A percentile compares a stretch with the other conserved stretches of the same genome.
Conservation (phyloP, 2,888 invertebrate genomes). For the Athalia rosae region DNA sequence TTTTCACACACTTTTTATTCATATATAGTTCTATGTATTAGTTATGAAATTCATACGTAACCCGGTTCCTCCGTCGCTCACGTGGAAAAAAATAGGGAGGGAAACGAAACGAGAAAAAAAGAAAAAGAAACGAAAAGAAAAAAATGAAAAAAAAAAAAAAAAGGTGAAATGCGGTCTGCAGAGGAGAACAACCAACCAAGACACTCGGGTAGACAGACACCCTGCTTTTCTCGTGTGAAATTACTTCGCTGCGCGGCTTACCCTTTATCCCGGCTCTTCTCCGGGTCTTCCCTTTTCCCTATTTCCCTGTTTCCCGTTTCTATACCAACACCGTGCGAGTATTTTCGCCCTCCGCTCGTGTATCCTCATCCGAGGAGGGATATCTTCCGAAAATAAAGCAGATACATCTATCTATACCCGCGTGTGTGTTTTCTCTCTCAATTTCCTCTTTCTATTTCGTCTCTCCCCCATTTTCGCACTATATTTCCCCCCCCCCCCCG, state of each 20-base stretch:
- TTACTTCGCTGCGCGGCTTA: slow-evolving; percentile 73
- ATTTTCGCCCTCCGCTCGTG: slow-evolving; percentile 54
- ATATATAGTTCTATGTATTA: no score
- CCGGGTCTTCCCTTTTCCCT: slow-evolving; percentile 54
- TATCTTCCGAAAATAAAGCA: slow-evolving; percentile 70
- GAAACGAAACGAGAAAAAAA: no score
- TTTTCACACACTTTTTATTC: no score
- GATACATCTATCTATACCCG: slow-evolving; percentile 68
- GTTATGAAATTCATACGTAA: no score
- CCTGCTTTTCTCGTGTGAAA: slow-evolving; percentile 67
- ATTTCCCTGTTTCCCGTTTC: slow-evolving; percentile 53
- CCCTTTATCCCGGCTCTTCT: slow-evolving; percentile 62
- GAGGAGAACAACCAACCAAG: slow-evolving; percentile 27
- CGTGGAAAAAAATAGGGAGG: no score
- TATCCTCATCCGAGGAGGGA: slow-evolving; percentile 70
- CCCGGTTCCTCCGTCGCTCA: no score
- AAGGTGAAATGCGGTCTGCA: slow-evolving; percentile 14
- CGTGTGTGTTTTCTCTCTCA: slow-evolving; percentile 55
- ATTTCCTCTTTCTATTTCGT: slow-evolving; percentile 9
- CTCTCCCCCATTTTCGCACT: neutral
- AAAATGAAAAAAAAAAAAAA: no score
- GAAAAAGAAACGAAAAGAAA: no score
- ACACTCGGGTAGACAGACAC: slow-evolving; percentile 32
- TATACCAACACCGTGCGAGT: no score
- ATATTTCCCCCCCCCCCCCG: no score